phyloP scores from a whole-genome alignment of 2,797 vertebrate species.

The Aldrovandia affinis region DNA sequence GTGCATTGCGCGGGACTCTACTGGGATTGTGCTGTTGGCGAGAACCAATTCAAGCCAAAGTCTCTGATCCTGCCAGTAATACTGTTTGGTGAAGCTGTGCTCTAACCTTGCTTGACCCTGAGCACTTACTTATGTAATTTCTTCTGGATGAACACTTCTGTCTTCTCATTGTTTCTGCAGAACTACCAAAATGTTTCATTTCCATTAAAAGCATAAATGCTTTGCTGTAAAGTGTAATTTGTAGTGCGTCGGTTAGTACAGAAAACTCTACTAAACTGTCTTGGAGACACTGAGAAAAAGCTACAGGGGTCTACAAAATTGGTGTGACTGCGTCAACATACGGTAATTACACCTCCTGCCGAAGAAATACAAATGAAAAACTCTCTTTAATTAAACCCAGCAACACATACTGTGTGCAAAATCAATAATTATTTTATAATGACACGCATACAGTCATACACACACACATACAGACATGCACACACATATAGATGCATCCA shows the following conservation, averaged over 20 bases:
- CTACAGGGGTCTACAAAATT: background rate
- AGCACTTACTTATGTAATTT: background rate
- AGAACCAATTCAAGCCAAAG: background rate
- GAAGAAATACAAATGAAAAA: conserved; percentile 1
- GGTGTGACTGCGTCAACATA: background rate
- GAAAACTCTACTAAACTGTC: background rate
- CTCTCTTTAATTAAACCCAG: conserved; percentile 10
- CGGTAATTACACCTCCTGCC: conserved; percentile 20
- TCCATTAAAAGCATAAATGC: background rate
- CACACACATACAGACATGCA: background rate
- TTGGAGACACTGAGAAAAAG: background rate
- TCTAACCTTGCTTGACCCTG: background rate
- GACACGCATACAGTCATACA: background rate
- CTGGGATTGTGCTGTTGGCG: background rate
- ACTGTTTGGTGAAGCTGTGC: background rate
- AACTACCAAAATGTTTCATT: background rate
- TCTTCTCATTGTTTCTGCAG: background rate
- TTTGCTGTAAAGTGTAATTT: background rate
- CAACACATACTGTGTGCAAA: background rate
- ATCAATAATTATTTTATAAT: conserved; percentile 28
- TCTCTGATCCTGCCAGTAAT: background rate
- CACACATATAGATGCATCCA: background rate
- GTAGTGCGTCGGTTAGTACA: background rate
- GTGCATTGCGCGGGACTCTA: background rate
- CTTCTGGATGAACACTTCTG: background rate